Base-by-base conservation (phyloP, 2,797 vertebrate species). In the Sylvilagus floridanus region DNA sequence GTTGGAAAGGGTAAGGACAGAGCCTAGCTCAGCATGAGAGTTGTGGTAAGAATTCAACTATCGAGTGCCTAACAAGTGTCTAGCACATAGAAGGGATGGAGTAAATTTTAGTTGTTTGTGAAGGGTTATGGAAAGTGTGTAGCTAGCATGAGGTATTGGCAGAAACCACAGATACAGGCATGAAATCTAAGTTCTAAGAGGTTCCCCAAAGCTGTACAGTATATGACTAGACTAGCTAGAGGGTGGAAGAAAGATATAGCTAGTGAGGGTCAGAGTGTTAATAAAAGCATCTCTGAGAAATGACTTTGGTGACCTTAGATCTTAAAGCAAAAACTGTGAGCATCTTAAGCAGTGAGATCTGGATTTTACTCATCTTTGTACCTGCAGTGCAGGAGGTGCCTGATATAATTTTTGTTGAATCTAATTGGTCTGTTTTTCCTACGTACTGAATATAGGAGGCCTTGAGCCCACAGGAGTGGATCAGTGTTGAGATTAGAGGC, bases 331-430 rank as follows among this genome's bases (percentile, higher is more conserved):
- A 68, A 77, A 68, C 35, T 1, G 26, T 65, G 76, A 88, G 57
- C 26, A 37, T 84, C 11, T n/a, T 79, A 94, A 93, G 65, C 42
- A 47, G 2, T 92, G 52, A 42, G 52, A 71, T 94, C n/a, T 83
- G 35, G n/a, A n/a, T 97, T 68, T 92, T 84, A 62, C 62, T 95
- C 13, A 21, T 75, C 24, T 84, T 89, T 93, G 42, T 90, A 71
- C 4, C 65, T 26, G 13, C 2, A 54, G 17, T 90, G 8, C 35
- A 88, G 72, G 85, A 92, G 86, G 30, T 75, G 26, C 91, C 47
- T 71, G 76, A 68, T 95, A 16, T 62, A 50, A 60, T 81, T 92
- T 95, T 91, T 91, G n/a, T 90, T 94, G 57, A 83, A 69, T 86
- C 68, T 8, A 35, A 54, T 84, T 87, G 35, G 72, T 77, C 50